Conservation (phyloP, 2,888 invertebrate genomes). For the Lacanobia wlatinum region DNA sequence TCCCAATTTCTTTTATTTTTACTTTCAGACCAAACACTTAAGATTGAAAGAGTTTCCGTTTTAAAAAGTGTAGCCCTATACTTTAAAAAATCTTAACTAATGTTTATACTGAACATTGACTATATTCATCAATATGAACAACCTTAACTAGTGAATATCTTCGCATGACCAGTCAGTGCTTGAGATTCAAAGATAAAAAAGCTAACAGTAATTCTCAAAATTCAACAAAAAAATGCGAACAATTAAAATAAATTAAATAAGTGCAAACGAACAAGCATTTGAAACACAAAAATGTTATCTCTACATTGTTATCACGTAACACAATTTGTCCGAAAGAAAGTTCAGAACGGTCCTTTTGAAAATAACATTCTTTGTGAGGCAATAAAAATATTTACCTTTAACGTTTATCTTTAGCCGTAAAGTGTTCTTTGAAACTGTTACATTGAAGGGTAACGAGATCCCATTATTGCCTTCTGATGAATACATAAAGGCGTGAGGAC, state of each 20-base stretch:
- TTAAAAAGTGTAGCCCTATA: too few relatives aligned
- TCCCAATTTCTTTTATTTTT: not conserved
- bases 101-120: too few relatives aligned
- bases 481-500: constrained; percentile 21
- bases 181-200: not conserved
- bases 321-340: constrained; percentile 72
- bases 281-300: constrained; percentile 46
- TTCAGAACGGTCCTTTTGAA: constrained; percentile 73
- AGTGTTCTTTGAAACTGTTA: constrained; percentile 73
- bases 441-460: constrained; percentile 32
- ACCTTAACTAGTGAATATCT: not conserved
- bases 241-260: constrained; percentile 37
- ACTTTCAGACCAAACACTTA: too few relatives aligned
- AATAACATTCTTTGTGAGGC: constrained; percentile 66
- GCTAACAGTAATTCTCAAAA: not conserved
- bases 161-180: not conserved
- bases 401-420: constrained; percentile 65
- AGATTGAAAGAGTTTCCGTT: too few relatives aligned
- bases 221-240: constrained; percentile 12
- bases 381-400: constrained; percentile 75
- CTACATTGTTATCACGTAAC: constrained; percentile 49
- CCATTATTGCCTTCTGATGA: constrained; percentile 33
- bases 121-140: not conserved
- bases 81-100: too few relatives aligned
- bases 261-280: constrained; percentile 30